Evolutionary conservation across 1,140 invertebrate species (phyloP).

Genomic region (Trichogramma pretiosum): DNA sequence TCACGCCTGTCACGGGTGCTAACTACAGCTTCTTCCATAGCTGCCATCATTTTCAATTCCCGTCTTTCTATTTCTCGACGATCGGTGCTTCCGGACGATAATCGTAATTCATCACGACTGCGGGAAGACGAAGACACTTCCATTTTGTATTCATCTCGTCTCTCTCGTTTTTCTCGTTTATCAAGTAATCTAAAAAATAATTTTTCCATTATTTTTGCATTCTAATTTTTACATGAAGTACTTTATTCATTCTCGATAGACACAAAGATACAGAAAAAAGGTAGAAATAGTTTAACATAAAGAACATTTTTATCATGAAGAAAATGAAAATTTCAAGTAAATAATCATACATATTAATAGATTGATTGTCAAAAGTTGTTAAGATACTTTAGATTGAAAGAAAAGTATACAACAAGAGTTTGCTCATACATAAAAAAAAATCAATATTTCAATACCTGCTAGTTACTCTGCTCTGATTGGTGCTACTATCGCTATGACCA

Average conservation of each 20-base stretch:
- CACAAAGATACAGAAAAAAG: too few relatives aligned
- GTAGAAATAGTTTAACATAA: too few relatives aligned
- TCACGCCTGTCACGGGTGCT: not conserved
- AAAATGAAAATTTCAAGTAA: too few relatives aligned
- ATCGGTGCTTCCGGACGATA: slow-evolving; percentile 35
- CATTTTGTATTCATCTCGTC: slow-evolving; percentile 36
- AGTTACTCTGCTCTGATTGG: slow-evolving; percentile 16
- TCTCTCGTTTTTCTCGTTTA: slow-evolving; percentile 41
- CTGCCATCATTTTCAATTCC: slow-evolving; percentile 19
- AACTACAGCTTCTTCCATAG: not conserved
- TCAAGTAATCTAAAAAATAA: slow-evolving; percentile 37
- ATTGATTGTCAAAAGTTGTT: too few relatives aligned
- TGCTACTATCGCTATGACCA: slow-evolving; percentile 15
- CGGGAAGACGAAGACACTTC: slow-evolving; percentile 15
- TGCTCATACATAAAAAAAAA: too few relatives aligned
- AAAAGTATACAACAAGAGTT: too few relatives aligned
- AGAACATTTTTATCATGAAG: too few relatives aligned
- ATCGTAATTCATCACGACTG: slow-evolving; percentile 21
- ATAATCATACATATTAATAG: too few relatives aligned
- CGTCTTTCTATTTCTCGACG: slow-evolving; percentile 40
- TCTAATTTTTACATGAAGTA: too few relatives aligned
- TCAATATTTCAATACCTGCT: slow-evolving; percentile 15
- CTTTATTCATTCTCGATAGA: too few relatives aligned
- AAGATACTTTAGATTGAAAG: too few relatives aligned
- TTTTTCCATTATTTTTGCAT: too few relatives aligned